Conservation (phyloP, 1,140 invertebrate species). For the Caenorhabditis remanei region DNA sequence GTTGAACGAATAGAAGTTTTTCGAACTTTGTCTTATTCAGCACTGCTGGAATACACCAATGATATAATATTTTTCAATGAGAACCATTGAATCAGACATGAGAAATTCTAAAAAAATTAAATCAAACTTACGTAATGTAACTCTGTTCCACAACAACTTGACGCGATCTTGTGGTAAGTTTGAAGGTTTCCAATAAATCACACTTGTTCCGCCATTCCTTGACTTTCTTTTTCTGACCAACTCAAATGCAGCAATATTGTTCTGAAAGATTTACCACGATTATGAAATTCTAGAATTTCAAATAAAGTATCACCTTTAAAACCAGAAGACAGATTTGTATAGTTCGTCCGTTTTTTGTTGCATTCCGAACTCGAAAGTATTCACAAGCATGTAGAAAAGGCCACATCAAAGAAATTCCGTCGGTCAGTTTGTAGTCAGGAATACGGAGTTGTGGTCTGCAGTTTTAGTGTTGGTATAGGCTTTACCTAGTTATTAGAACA, state of each 20-base stretch:
- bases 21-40: no score
- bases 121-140: no score
- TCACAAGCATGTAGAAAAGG: background rate
- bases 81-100: no score
- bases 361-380: background rate
- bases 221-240: background rate
- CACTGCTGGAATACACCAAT: no score
- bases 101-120: no score
- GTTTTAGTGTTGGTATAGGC: background rate
- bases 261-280: background rate
- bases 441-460: background rate
- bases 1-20: no score
- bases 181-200: no score
- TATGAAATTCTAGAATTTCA: background rate
- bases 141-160: no score
- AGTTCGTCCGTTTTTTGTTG: background rate
- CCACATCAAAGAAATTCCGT: background rate
- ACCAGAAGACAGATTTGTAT: background rate
- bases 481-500: background rate
- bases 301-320: background rate
- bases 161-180: no score
- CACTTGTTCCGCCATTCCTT: no score
- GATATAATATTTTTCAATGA: no score
- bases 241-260: background rate
- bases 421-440: background rate